A percentile compares a stretch with the other conserved stretches of the same genome.
Conservation (phyloP, 1,140 invertebrate genomes). For the Augochlora pura region DNA sequence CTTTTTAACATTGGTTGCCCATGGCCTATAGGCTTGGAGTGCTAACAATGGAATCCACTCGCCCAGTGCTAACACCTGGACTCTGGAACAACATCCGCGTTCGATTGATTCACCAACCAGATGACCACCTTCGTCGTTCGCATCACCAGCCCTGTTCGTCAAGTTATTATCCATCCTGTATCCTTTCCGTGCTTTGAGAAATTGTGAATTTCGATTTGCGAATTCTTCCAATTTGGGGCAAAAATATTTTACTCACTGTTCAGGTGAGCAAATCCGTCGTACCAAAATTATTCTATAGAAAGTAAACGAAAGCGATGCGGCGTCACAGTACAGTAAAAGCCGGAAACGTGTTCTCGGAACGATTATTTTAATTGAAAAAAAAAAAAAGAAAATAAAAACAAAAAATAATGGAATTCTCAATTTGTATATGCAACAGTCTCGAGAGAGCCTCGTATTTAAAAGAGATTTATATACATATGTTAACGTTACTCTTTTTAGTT, state of each 20-base stretch:
- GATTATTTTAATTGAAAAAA: too few species aligned
- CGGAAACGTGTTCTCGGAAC: too few species aligned
- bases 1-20: slow-evolving; percentile 83
- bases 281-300: neutral
- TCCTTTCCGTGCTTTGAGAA: slow-evolving; percentile 57
- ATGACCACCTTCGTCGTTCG: slow-evolving; percentile 79
- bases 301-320: too few species aligned
- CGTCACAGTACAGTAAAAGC: too few species aligned
- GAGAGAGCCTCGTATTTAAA: neutral
- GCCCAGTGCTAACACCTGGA: slow-evolving; percentile 81
- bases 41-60: slow-evolving; percentile 83
- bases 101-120: slow-evolving; percentile 77
- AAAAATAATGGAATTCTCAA: neutral
- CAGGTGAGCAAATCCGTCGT: too few species aligned
- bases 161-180: slow-evolving; percentile 75
- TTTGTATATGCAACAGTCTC: neutral
- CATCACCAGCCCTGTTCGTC: slow-evolving; percentile 79
- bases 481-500: neutral
- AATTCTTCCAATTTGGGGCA: neutral
- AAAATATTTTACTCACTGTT: too few species aligned
- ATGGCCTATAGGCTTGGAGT: slow-evolving; percentile 85
- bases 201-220: slow-evolving; percentile 26
- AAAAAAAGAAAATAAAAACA: too few species aligned
- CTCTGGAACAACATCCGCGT: slow-evolving; percentile 80
- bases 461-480: neutral